phyloP scores from a whole-genome alignment of 2,113 vertebrate genomes.

The Chrysochloris asiatica region DNA sequence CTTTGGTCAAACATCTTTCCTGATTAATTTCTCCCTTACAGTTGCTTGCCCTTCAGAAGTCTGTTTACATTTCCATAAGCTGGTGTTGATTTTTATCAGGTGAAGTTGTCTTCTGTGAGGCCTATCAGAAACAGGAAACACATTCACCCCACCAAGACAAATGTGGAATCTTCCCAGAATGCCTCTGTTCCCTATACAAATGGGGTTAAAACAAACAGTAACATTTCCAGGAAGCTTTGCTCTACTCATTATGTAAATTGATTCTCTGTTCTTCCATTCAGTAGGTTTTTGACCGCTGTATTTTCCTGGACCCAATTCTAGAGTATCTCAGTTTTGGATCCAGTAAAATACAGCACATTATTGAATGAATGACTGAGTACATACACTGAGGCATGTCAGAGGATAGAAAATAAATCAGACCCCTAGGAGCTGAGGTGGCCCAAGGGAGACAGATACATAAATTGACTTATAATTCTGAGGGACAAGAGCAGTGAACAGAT shows the following conservation, averaged over 20 bases:
- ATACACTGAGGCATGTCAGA: neutral
- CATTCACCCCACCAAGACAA: constrained; percentile 45
- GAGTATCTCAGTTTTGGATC: constrained; percentile 9
- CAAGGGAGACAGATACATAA: neutral
- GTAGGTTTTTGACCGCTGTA: neutral
- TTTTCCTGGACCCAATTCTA: neutral
- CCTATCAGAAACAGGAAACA: constrained; percentile 18
- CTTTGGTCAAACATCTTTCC: constrained; percentile 48
- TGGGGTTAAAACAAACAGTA: neutral
- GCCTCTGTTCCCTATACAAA: neutral
- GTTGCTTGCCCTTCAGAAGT: constrained; percentile 46
- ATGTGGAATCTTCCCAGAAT: constrained; percentile 38
- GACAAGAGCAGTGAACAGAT: too few species aligned
- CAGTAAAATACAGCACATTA: neutral
- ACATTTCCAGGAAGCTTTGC: neutral
- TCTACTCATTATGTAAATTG: constrained; percentile 9
- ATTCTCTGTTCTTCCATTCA: constrained; percentile 30
- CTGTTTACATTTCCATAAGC: constrained; percentile 58
- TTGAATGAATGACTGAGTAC: neutral
- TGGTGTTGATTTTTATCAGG: constrained; percentile 49
- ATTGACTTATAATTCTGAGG: neutral
- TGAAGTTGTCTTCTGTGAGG: constrained; percentile 42
- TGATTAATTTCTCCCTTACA: constrained; percentile 41
- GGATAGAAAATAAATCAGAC: neutral
- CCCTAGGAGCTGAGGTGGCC: neutral